A percentile compares a stretch with the other conserved stretches of the same genome.
phyloP scores from a whole-genome alignment of 35 echinoderm and acorn worm species.

The Heliocidaris tuberculata region DNA sequence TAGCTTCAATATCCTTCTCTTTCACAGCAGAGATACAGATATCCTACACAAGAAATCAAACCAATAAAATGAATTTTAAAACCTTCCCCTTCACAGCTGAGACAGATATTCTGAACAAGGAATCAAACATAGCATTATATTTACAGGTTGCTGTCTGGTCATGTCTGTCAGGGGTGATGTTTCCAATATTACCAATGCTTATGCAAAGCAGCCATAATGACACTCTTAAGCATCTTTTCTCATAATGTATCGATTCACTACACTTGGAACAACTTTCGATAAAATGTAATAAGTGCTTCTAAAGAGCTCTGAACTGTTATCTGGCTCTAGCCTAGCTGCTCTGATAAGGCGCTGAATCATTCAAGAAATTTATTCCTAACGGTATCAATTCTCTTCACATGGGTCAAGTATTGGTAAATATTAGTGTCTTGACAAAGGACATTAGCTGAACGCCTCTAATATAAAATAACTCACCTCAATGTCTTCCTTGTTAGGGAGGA shows the following conservation, averaged over 20 bases:
- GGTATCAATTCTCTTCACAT: neutral
- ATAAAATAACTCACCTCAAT: conserved; percentile 79
- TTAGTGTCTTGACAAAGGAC: neutral
- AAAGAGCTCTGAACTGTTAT: too few species aligned
- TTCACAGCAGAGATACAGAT: conserved; percentile 98
- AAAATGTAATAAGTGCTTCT: too few species aligned
- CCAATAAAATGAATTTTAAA: neutral
- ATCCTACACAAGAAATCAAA: conserved; percentile 62
- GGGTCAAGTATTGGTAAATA: neutral
- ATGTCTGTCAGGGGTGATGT: too few species aligned
- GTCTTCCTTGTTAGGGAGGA: conserved; percentile 94
- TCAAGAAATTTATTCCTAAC: too few species aligned
- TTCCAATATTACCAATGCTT: too few species aligned
- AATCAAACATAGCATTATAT: neutral
- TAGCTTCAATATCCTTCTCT: conserved; percentile 96
- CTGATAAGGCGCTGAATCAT: too few species aligned
- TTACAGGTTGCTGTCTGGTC: too few species aligned
- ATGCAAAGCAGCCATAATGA: too few species aligned
- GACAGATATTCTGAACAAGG: conserved; percentile 87
- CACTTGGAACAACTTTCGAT: too few species aligned
- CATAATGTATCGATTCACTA: too few species aligned
- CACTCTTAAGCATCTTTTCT: too few species aligned
- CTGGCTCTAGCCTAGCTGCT: too few species aligned
- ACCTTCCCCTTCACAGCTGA: conserved; percentile 96
- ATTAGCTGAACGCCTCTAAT: neutral